Conservation (phyloP, 2,113 vertebrate species). For the Chunga burmeisteri region DNA sequence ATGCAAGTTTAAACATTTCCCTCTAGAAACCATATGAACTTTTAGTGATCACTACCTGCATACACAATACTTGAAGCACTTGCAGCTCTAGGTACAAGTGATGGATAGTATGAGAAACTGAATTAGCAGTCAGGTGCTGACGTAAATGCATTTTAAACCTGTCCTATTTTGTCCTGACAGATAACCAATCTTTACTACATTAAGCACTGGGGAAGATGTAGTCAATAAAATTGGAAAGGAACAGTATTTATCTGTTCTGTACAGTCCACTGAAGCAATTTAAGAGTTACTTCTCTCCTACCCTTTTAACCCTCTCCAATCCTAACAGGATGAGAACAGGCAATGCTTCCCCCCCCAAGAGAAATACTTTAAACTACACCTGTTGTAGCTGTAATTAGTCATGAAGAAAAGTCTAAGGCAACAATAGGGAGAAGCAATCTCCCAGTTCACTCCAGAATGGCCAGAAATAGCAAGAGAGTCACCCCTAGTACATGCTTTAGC, state of each 20-base stretch:
- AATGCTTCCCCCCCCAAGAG: background rate
- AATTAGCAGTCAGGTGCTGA: background rate
- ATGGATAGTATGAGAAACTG: background rate
- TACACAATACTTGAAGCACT: background rate
- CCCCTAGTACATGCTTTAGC: background rate
- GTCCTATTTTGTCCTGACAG: background rate
- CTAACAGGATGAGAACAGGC: background rate
- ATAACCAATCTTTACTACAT: background rate
- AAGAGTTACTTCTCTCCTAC: background rate
- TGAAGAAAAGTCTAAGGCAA: background rate
- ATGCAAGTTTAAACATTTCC: background rate
- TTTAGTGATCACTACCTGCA: background rate
- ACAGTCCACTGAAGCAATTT: background rate
- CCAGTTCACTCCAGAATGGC: background rate
- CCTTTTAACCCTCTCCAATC: background rate
- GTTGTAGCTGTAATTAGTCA: background rate
- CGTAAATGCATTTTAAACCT: background rate
- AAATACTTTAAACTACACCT: background rate
- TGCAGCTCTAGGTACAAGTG: background rate
- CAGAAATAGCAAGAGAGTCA: background rate
- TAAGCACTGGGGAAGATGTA: background rate
- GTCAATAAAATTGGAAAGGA: background rate
- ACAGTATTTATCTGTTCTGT: background rate
- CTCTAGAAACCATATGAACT: background rate
- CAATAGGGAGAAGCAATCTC: background rate